These are phyloP conservation scores for Falco biarmicus DNA, from an alignment of 2,797 vertebrate genomes.

Conservation along the genomic window DNA sequence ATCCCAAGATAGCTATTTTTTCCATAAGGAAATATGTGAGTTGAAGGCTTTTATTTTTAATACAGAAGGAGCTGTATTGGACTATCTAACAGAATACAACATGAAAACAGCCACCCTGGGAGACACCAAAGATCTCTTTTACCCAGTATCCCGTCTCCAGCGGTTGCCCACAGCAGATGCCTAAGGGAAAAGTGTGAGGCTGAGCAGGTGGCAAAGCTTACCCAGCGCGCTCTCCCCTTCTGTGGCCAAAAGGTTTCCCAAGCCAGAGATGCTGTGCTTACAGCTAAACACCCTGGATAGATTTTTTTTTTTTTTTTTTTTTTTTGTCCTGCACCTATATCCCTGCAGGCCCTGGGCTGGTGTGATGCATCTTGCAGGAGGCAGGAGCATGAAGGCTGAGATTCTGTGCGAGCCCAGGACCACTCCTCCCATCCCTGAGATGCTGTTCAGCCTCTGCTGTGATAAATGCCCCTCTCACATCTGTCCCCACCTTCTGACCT, in stretches of 20 bases:
- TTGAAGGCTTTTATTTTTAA: conserved; percentile 30
- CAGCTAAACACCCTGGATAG: background rate
- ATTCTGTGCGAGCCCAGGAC: background rate
- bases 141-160: background rate
- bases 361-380: background rate
- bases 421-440: rapidly evolving
- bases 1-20: conserved; percentile 35
- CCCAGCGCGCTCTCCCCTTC: background rate
- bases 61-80: background rate
- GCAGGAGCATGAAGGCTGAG: background rate
- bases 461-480: background rate
- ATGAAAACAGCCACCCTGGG: background rate
- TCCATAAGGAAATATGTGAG: conserved; percentile 6
- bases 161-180: background rate
- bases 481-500: background rate
- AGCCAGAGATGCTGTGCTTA: background rate
- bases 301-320: too few relatives aligned
- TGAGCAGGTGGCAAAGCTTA: background rate
- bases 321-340: background rate
- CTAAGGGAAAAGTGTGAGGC: background rate
- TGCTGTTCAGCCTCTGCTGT: background rate
- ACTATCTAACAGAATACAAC: background rate
- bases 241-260: background rate
- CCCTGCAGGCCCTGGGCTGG: background rate
- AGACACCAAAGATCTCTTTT: background rate